Evolutionary conservation across 2,797 vertebrate genomes (phyloP).

Genomic region (Sarcophilus harrisii): DNA sequence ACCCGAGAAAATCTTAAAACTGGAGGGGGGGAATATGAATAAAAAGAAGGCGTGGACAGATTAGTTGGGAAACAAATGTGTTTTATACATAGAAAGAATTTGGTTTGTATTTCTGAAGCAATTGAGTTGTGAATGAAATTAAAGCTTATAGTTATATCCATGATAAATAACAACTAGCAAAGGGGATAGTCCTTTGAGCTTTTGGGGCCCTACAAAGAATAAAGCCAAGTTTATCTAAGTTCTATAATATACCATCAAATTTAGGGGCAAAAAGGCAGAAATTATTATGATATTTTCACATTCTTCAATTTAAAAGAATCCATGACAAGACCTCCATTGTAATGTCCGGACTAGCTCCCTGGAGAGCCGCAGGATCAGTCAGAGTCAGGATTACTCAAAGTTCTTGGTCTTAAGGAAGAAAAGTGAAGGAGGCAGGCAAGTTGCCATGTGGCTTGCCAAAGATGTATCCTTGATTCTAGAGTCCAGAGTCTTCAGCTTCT

Average conservation of each 20-base stretch:
- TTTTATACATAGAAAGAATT: constrained; percentile 14
- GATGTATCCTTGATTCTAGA: no score
- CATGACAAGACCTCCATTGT: background rate
- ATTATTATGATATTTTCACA: constrained; percentile 39
- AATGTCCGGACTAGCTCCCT: no score
- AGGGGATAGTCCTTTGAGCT: background rate
- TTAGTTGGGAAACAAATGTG: background rate
- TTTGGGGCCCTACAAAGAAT: background rate
- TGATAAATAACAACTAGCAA: background rate
- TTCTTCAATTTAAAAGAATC: background rate
- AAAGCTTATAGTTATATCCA: background rate
- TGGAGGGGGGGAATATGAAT: constrained; percentile 21
- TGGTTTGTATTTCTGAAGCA: constrained; percentile 36
- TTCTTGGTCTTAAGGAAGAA: no score
- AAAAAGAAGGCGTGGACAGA: background rate
- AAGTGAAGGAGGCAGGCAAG: no score
- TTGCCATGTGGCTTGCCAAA: no score
- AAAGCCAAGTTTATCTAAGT: constrained; percentile 17
- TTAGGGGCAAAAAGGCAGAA: background rate
- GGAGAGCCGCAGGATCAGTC: no score
- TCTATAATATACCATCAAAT: constrained; percentile 8
- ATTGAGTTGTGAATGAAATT: constrained; percentile 39
- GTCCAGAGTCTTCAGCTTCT: no score
- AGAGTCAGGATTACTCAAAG: no score
- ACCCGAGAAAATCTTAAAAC: constrained; percentile 23